Evolutionary conservation across 1,140 invertebrate genomes (phyloP), one percentile per base, ranked within the genome.

Genomic region (Pectinophora gossypiella): DNA sequence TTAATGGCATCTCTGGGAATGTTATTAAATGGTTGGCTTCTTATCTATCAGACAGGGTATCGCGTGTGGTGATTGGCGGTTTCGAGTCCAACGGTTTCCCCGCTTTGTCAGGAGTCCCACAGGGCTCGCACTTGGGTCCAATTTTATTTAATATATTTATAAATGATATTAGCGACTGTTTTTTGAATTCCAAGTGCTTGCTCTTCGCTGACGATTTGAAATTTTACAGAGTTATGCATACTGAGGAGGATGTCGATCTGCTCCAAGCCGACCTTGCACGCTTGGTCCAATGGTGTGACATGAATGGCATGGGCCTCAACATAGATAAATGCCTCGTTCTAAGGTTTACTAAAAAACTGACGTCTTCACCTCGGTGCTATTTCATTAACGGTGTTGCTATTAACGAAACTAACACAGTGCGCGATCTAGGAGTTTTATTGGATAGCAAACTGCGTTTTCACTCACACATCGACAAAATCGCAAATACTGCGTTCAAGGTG

Each of bases 131-230:
- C 48, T 32, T 64, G 10, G 54, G 61, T 19, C 61, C 61, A 40
- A 10, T 40, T 6, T 15, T 40, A 1, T 40, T 40, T 47, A 56
- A 56, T 43, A 55, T 58, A 3, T 64, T 64, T 23, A 47, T 60
- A 7, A 64, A 64, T 44, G 57, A 64, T 46, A n/a, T 61, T 16
- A 15, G 27, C 2, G 5, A 19, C 5, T 54, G 44, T 23, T 54
- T 64, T 7, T 15, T n/a, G 21, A 15, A 44, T 19, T 51, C 51
- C n/a, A 46, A 32, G 3, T 22, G 23, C 3, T 59, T 50, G 15
- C 10, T 63, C 36, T 63, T 52, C 36, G 60, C 61, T 3, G 57
- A 64, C 40, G 58, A 64, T 19, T 20, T 64, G 20, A 60, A 59
- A 45, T 36, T 57, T 1, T n/a, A n/a, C 4, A 19, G 27, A 15